Evolutionary conservation across 2,888 invertebrate species (phyloP).

Genomic region (Cantharis rufa): DNA sequence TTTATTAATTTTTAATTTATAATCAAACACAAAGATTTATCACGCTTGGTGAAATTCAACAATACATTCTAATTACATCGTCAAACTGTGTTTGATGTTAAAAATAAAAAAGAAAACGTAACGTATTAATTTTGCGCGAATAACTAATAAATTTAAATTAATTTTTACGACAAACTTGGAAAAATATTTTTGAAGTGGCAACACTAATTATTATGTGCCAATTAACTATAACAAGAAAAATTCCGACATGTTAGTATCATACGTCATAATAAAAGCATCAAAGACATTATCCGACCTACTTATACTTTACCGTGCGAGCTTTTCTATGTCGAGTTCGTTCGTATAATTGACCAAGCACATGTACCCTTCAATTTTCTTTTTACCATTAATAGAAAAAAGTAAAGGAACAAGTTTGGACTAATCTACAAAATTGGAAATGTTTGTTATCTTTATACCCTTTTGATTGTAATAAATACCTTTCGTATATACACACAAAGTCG

Average conservation of each 20-base stretch:
- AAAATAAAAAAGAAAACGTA: neutral
- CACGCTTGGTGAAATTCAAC: neutral
- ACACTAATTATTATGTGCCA: neutral
- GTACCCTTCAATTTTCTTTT: neutral
- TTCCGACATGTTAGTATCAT: neutral
- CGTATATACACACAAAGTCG: too few species aligned
- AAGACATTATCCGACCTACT: neutral
- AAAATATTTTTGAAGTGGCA: neutral
- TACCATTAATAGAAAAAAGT: neutral
- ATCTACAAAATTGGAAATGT: neutral
- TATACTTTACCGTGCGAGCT: neutral
- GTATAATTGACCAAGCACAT: neutral
- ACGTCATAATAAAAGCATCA: neutral
- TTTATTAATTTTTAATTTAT: neutral
- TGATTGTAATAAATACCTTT: too few species aligned
- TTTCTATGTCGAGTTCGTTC: neutral
- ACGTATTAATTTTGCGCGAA: neutral
- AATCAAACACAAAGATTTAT: neutral
- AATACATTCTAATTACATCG: neutral
- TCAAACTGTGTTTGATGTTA: neutral
- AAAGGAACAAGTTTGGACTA: neutral
- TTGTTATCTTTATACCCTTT: neutral
- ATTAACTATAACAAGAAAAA: neutral
- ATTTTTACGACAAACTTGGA: neutral
- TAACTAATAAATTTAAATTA: neutral